Conservation (phyloP, 2,797 vertebrate species). For the Sarcoramphus papa region DNA sequence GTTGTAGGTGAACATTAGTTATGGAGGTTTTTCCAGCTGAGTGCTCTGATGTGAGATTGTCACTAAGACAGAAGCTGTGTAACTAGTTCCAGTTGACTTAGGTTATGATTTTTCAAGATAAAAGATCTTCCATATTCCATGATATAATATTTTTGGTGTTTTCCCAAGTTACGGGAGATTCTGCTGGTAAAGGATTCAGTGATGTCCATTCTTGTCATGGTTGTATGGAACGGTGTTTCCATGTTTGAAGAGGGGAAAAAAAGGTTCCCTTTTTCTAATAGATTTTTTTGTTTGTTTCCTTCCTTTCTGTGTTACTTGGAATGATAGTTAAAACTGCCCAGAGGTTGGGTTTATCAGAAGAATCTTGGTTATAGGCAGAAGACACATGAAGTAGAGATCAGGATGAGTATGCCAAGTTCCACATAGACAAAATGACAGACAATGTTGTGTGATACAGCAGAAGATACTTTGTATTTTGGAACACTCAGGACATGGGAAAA, state of each 20-base stretch:
- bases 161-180: neutral
- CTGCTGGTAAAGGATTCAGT: neutral
- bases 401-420: too few relatives aligned
- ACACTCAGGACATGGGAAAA: neutral
- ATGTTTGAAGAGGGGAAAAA: neutral
- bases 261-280: accelerated
- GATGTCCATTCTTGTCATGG: accelerated
- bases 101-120: neutral
- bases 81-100: neutral
- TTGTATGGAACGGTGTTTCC: neutral
- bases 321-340: neutral
- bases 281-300: neutral
- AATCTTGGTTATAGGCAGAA: neutral
- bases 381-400: accelerated
- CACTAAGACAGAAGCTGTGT: neutral
- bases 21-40: neutral
- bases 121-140: neutral
- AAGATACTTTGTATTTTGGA: neutral
- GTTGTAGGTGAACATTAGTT: neutral
- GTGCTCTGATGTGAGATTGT: neutral
- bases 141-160: neutral
- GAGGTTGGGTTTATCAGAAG: neutral
- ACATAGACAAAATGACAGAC: neutral
- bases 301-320: neutral
- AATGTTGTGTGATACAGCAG: neutral